Conservation (phyloP, 2,888 invertebrate species). For the Mythimna lalbum region DNA sequence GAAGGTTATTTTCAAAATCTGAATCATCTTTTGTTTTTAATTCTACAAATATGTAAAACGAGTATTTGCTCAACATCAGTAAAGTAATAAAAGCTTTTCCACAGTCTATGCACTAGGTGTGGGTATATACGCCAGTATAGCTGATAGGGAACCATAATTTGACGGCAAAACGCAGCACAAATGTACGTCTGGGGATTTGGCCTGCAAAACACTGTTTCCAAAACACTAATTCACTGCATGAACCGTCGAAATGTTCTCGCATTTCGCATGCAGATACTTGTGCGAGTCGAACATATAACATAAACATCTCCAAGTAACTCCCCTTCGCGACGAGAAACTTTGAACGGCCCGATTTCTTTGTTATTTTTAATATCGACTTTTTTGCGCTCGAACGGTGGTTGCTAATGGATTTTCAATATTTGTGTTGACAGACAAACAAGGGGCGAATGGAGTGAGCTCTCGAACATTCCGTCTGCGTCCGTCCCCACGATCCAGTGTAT, state of each 20-base stretch:
- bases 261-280: slow-evolving; percentile 61
- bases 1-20: too few species aligned
- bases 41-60: too few species aligned
- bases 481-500: slow-evolving; percentile 64
- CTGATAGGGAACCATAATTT: slow-evolving; percentile 47
- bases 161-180: slow-evolving; percentile 50
- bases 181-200: slow-evolving; percentile 52
- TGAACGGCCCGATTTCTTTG: slow-evolving; percentile 81
- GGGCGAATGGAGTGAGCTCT: slow-evolving; percentile 81
- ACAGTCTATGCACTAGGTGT: slow-evolving; percentile 13
- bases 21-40: too few species aligned
- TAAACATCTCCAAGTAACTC: slow-evolving; percentile 76
- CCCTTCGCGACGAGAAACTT: slow-evolving; percentile 73
- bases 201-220: slow-evolving; percentile 48
- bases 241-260: slow-evolving; percentile 67
- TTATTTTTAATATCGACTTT: slow-evolving; percentile 87
- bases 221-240: slow-evolving; percentile 63
- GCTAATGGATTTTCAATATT: slow-evolving; percentile 90
- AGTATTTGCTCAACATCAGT: not conserved
- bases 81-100: slow-evolving; percentile 26
- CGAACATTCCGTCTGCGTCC: slow-evolving; percentile 71
- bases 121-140: slow-evolving; percentile 3
- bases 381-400: slow-evolving; percentile 82
- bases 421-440: slow-evolving; percentile 88
- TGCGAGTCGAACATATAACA: slow-evolving; percentile 68